Evolutionary conservation across 2,113 vertebrate genomes (phyloP), one percentile per base, ranked within the genome.

Genomic region (Ardeotis arabs): DNA sequence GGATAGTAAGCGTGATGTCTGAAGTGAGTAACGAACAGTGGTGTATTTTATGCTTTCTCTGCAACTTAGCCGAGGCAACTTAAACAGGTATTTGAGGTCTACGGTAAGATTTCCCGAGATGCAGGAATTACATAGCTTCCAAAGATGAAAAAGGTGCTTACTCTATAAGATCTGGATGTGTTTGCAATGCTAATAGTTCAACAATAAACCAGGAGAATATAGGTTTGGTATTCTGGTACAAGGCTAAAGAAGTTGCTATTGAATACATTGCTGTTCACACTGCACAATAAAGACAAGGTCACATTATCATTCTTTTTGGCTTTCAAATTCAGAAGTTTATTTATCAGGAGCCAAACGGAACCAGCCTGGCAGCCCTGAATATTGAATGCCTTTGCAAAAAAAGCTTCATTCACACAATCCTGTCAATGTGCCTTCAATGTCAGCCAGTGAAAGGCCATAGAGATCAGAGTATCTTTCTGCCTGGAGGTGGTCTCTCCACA

Each of bases 221-320:
- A 39, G 44, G 10, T 79, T 64, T 50, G 20, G 9, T 72, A 19
- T 39, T 63, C 37, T 52, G 31, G 23, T 66, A 41, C 5, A 69
- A 47, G 14, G 21, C 12, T 19, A 53, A 81, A 67, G 27, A 62
- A 63, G 31, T 24, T 72, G 31, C 52, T 84, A 5, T 55, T 83
- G 41, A 76, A 39, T 23, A 45, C 12, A 7, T 7, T 64, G 49
- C 27, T 80, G 41, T 49, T 84, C 47, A 70, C 47, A 24, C 3
- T 23, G 52, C 27, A 44, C 39, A 68, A 17, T 25, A 60, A 82
- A 59, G 47, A 20, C 15, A 63, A 50, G 8, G 22, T 62, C 27
- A 50, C 19, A 8, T 18, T 50, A n/a, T 25, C 4, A 8, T n/a
- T 4, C 0, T 37, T 21, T 58, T 39, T 29, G 3, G 3, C 12